Evolutionary conservation across 2,888 invertebrate genomes (phyloP).

Genomic region (Alloplasta piceator): DNA sequence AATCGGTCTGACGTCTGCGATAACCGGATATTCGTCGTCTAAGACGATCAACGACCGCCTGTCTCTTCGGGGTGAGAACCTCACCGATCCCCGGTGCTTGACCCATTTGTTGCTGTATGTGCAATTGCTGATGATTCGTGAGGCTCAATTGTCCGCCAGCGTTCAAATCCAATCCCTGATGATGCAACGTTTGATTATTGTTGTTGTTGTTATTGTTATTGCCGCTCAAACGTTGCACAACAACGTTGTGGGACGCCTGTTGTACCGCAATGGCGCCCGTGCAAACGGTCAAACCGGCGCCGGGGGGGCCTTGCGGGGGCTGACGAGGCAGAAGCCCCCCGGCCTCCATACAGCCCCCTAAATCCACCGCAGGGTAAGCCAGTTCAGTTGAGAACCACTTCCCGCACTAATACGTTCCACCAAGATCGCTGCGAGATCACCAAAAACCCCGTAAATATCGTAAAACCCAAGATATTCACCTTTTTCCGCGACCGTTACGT

Average conservation of each 20-base stretch:
- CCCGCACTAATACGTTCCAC: no score
- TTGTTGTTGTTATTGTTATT: slow-evolving; percentile 86
- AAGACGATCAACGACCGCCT: slow-evolving; percentile 93
- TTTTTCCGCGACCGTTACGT: no score
- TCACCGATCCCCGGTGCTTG: slow-evolving; percentile 85
- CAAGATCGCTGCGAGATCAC: no score
- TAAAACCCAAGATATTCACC: no score
- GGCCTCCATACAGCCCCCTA: slow-evolving; percentile 92
- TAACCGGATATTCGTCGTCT: slow-evolving; percentile 94
- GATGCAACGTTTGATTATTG: slow-evolving; percentile 80
- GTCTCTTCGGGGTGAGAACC: slow-evolving; percentile 90
- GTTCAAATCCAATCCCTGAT: slow-evolving; percentile 74
- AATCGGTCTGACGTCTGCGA: slow-evolving; percentile 92
- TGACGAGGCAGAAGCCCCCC: slow-evolving; percentile 89
- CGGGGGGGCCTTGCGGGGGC: slow-evolving; percentile 86
- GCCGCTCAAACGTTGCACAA: slow-evolving; percentile 81
- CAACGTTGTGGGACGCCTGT: slow-evolving; percentile 76
- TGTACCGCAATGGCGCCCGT: slow-evolving; percentile 71
- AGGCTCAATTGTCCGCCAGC: slow-evolving; percentile 73
- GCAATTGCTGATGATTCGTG: slow-evolving; percentile 74
- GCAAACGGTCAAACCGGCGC: slow-evolving; percentile 81
- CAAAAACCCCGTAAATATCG: no score
- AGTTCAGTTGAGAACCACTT: slow-evolving; percentile 84
- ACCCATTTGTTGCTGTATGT: slow-evolving; percentile 82
- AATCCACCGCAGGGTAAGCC: slow-evolving; percentile 85